These are phyloP conservation scores for Enhydra lutris DNA, from an alignment of 2,113 vertebrate genomes.

Conservation along the genomic window DNA sequence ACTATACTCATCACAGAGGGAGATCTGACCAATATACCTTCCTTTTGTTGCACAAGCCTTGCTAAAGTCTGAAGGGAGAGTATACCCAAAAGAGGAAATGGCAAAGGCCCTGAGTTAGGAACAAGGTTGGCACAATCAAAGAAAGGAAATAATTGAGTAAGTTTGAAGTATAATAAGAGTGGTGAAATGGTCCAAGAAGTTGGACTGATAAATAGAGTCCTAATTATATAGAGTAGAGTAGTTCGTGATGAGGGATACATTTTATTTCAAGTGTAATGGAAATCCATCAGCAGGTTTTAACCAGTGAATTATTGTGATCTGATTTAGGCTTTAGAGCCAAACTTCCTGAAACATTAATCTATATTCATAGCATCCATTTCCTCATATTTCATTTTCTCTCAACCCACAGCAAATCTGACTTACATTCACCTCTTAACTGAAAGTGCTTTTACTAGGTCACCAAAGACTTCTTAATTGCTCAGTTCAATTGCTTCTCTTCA, in stretches of 20 bases:
- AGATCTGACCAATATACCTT: not conserved
- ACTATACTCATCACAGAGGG: not conserved
- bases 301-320: not conserved
- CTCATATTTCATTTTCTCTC: not conserved
- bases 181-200: not conserved
- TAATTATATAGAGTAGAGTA: not conserved
- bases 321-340: constrained; percentile 41
- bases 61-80: not conserved
- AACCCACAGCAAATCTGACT: not conserved
- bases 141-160: not conserved
- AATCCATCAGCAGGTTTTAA: constrained; percentile 28
- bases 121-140: not conserved
- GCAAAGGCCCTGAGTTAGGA: not conserved
- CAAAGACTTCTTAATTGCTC: constrained; percentile 2
- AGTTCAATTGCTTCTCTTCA: constrained; percentile 7
- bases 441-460: constrained; percentile 8
- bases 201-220: not conserved
- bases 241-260: not conserved
- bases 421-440: not conserved
- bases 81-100: not conserved
- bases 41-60: not conserved
- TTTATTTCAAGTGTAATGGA: constrained; percentile 15
- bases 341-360: not conserved
- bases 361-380: constrained; percentile 15
- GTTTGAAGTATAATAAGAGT: not conserved